Conservation (phyloP, 2,888 invertebrate species). For the Torymus texanus region DNA sequence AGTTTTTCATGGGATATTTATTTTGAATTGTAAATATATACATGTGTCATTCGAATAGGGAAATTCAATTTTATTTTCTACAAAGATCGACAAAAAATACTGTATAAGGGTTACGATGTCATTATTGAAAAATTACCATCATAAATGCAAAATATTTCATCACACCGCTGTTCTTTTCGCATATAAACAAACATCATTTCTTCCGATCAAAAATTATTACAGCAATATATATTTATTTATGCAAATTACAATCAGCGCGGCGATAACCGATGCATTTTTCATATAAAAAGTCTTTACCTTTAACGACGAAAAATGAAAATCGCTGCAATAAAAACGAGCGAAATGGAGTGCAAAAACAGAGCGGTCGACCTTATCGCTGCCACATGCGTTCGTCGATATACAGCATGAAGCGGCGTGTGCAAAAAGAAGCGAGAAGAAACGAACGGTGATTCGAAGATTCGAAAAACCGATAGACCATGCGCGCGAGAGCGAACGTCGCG, state of each 20-base stretch:
- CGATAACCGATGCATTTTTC: constrained; percentile 16
- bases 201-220: constrained; percentile 13
- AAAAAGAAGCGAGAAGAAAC: constrained; percentile 13
- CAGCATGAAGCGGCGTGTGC: not conserved
- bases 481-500: constrained; percentile 45
- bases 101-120: too few relatives aligned
- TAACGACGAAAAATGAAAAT: not conserved
- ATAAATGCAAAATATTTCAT: constrained; percentile 2
- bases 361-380: not conserved
- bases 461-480: constrained; percentile 61
- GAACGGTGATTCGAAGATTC: constrained; percentile 60
- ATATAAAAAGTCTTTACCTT: not conserved
- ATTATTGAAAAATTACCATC: too few relatives aligned
- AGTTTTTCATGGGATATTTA: too few relatives aligned
- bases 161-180: not conserved
- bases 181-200: constrained; percentile 17
- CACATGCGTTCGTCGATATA: not conserved
- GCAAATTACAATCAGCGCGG: constrained; percentile 12
- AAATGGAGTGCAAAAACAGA: not conserved
- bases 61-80: too few relatives aligned
- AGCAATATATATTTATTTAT: constrained; percentile 23
- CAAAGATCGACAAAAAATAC: too few relatives aligned
- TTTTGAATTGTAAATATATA: too few relatives aligned
- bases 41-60: too few relatives aligned
- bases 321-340: not conserved